Percentiles rank a stretch among this genome's conserved stretches.
These are phyloP conservation scores for Oncorhynchus nerka DNA, from an alignment of 2,113 vertebrate species.

Conservation along the genomic window DNA sequence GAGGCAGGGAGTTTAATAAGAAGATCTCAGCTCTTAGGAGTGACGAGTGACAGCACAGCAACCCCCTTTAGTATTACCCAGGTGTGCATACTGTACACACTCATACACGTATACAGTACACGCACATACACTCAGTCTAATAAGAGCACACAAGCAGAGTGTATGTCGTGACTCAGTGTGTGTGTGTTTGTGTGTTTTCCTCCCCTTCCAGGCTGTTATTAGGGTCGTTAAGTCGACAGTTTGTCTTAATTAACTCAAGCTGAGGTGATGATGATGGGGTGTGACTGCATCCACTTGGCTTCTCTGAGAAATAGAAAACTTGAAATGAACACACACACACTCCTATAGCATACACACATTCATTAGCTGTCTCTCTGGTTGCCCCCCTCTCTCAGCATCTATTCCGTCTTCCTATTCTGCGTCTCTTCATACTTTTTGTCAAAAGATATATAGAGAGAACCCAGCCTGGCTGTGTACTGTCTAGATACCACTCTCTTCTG, in stretches of 20 bases:
- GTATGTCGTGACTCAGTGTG: slow-evolving; percentile 8
- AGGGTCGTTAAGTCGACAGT: slow-evolving; percentile 49
- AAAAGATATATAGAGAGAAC: neutral
- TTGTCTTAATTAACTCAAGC: slow-evolving; percentile 60
- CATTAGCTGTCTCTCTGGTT: neutral
- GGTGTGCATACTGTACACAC: neutral
- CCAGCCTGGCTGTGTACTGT: neutral
- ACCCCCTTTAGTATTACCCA: slow-evolving; percentile 21
- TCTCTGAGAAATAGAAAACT: neutral
- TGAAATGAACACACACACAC: neutral
- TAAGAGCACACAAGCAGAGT: neutral
- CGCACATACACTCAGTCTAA: neutral
- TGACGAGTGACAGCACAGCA: neutral
- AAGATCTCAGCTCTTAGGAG: slow-evolving; percentile 3
- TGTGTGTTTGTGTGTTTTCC: neutral
- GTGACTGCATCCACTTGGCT: slow-evolving; percentile 26
- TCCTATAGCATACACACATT: slow-evolving; percentile 12
- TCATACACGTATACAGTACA: neutral
- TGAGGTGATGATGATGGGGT: slow-evolving; percentile 44
- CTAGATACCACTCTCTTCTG: neutral
- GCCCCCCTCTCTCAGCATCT: too few relatives aligned
- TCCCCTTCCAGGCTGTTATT: slow-evolving; percentile 40
- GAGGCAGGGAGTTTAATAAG: slow-evolving; percentile 6
- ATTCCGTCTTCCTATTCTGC: too few relatives aligned
- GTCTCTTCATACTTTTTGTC: neutral